Conservation (phyloP, 2,797 vertebrate species). For the Sciurus carolinensis region DNA sequence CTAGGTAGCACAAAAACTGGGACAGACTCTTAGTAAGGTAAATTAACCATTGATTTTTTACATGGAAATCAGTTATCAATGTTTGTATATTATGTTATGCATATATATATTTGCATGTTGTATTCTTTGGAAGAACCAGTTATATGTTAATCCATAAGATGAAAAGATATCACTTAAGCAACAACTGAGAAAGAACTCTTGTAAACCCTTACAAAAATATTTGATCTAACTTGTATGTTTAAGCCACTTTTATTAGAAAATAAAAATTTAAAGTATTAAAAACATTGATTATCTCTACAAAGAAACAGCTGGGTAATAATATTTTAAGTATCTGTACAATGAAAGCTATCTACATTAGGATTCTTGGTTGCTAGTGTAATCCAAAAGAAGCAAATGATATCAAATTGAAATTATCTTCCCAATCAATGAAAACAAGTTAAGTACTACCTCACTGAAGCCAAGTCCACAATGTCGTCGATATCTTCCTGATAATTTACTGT, state of each 20-base stretch:
- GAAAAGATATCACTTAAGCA: constrained; percentile 37
- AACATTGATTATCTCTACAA: constrained; percentile 22
- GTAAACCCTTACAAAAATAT: constrained; percentile 9
- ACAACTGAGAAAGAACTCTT: constrained; percentile 11
- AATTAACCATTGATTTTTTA: constrained; percentile 27
- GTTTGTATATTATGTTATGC: not conserved
- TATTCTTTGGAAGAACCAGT: constrained; percentile 39
- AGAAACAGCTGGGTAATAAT: not conserved
- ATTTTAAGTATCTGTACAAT: constrained; percentile 54
- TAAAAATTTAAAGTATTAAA: constrained; percentile 55
- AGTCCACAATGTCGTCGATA: constrained; percentile 97
- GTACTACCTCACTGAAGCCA: constrained; percentile 95
- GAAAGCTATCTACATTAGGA: not conserved
- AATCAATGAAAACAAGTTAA: constrained; percentile 38
- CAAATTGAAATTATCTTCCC: constrained; percentile 17
- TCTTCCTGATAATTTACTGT: constrained; percentile 95
- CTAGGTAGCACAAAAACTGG: constrained; percentile 21
- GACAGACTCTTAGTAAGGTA: constrained; percentile 22
- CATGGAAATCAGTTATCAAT: constrained; percentile 28
- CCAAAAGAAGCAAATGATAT: constrained; percentile 22
- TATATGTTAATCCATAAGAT: not conserved
- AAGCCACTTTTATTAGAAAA: constrained; percentile 47
- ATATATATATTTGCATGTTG: no score
- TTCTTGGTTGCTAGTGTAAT: constrained; percentile 8
- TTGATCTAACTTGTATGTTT: constrained; percentile 34